A percentile compares a stretch with the other conserved stretches of the same genome.
Conservation (phyloP, 2,113 vertebrate genomes). For the Leptocoma aspasia region DNA sequence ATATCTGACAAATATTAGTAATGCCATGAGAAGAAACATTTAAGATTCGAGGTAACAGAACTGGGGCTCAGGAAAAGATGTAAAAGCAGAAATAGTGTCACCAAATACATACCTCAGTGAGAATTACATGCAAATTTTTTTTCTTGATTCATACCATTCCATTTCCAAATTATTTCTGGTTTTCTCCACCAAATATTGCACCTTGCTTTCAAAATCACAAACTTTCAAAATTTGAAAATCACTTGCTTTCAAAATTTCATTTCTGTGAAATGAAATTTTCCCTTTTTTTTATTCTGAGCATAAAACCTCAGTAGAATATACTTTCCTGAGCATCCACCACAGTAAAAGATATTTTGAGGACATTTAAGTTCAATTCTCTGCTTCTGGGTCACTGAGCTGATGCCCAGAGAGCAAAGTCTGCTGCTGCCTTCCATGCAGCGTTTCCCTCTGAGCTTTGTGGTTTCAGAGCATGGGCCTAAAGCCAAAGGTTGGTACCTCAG, state of each 20-base stretch:
- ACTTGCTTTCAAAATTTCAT: background rate
- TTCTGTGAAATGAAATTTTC: background rate
- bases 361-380: background rate
- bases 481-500: constrained; percentile 1
- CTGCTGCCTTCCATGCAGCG: background rate
- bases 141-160: background rate
- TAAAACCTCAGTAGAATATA: background rate
- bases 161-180: background rate
- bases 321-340: background rate
- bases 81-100: background rate
- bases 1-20: background rate
- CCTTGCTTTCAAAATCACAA: background rate
- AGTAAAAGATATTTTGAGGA: constrained; percentile 38
- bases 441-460: constrained; percentile 39
- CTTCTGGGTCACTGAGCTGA: constrained; percentile 30
- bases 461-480: background rate
- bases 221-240: no score
- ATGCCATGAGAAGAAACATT: background rate
- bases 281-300: background rate
- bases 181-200: background rate
- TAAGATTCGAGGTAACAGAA: background rate
- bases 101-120: background rate
- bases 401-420: constrained; percentile 3
- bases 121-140: background rate
- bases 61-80: background rate